Evolutionary conservation across 2,888 invertebrate genomes (phyloP).

Genomic region (Syritta pipiens): DNA sequence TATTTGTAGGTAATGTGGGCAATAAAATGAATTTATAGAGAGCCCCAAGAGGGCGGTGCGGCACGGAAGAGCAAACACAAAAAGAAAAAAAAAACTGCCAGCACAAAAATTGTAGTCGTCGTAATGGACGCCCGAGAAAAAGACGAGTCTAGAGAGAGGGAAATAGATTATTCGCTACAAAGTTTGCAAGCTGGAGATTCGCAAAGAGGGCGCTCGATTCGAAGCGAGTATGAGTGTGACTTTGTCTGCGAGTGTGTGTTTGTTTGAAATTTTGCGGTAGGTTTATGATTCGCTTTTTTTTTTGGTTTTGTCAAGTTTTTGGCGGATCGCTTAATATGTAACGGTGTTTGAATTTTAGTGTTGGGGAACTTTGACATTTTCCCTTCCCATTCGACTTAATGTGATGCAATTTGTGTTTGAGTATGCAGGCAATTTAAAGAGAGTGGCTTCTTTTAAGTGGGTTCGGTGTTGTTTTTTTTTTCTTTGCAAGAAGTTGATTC

Average conservation of each 20-base stretch:
- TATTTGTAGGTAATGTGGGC: slow-evolving; percentile 59
- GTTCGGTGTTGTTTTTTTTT: not conserved
- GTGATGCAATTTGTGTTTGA: slow-evolving; percentile 46
- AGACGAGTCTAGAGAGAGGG: slow-evolving; percentile 50
- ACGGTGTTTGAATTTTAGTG: slow-evolving; percentile 26
- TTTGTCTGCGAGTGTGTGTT: slow-evolving; percentile 25
- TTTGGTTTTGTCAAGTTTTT: not conserved
- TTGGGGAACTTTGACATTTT: slow-evolving; percentile 64
- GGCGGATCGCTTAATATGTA: slow-evolving; percentile 32
- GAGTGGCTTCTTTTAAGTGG: not conserved
- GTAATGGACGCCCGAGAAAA: slow-evolving; percentile 24
- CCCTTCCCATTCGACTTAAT: slow-evolving; percentile 15
- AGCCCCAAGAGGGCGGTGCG: slow-evolving; percentile 6
- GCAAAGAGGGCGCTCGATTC: slow-evolving; percentile 23
- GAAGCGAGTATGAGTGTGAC: not conserved
- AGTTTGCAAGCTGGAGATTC: slow-evolving; percentile 55
- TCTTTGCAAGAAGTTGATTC: not conserved
- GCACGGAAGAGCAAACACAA: not conserved
- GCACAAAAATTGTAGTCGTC: slow-evolving; percentile 3
- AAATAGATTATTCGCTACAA: slow-evolving; percentile 58
- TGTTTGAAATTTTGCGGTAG: slow-evolving; percentile 22
- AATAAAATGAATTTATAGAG: slow-evolving; percentile 59
- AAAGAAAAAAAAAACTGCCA: slow-evolving; percentile 25
- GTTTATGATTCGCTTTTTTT: slow-evolving; percentile 21
- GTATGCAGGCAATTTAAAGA: slow-evolving; percentile 9